Evolutionary conservation across 2,797 vertebrate species (phyloP), one percentile per base, ranked within the genome.

Genomic region (Sparus aurata): DNA sequence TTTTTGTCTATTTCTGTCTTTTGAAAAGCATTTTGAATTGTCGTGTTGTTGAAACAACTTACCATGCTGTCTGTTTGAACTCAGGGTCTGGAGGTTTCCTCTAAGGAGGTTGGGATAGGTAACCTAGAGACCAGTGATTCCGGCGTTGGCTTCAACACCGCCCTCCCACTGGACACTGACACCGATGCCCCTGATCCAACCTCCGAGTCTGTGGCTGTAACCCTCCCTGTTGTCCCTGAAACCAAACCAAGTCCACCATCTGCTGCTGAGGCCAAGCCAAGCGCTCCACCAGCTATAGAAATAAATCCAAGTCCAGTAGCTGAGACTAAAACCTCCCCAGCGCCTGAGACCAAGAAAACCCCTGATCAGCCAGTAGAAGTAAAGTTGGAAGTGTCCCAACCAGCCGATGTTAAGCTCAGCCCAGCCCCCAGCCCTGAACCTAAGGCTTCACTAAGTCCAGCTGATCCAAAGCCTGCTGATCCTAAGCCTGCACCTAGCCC

Each of bases 51-150:
- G 10, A 22, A 65, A 69, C 58, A 62, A 27, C 20, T 61, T 16
- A 71, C 34, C 23, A 68, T 75, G 27, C 64, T 74, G 25, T 89
- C 20, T 89, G 27, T 69, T 68, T 83, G 27, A 71, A 82, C 38
- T 62, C 79, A 96, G 96, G 96, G 96, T 90, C 89, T 96, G 77
- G 96, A 96, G 83, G 95, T 96, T 66, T 96, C 95, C 52, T 95
- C 95, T 49, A 96, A 96, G 84, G 95, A 96, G 73, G 93, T 95
- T 59, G 87, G 94, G 67, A 83, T 94, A 4, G 94, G 91, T 72
- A 95, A 96, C 79, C 85, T 96, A 17, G 95, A 96, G 85, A 96
- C 95, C 70, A 96, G 96, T 66, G 96, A 96, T 86, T 96, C 96
- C 1, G 96, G 96, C 2, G 95, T 96, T 47, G 96, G 95, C 75